Evolutionary conservation across 1,140 invertebrate species (phyloP).

Genomic region (Brachionus rubens): DNA sequence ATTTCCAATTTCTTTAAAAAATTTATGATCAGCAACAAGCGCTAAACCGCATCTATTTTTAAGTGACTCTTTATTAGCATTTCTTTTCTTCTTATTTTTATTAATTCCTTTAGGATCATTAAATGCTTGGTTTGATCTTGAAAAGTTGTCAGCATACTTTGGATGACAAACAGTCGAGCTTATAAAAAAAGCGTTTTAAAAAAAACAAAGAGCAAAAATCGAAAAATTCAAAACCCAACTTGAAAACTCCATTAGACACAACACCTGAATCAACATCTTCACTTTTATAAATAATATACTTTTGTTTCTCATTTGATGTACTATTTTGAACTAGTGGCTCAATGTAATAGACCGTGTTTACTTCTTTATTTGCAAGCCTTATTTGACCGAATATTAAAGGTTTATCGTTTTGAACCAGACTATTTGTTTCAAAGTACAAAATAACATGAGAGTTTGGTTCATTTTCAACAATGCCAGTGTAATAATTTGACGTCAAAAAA

Average conservation of each 20-base stretch:
- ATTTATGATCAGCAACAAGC: conserved; percentile 28
- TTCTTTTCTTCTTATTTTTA: neutral
- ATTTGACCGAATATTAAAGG: conserved; percentile 28
- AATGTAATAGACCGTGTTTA: conserved; percentile 5
- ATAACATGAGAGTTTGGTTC: conserved; percentile 1
- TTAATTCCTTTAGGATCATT: too few species aligned
- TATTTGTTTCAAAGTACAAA: neutral
- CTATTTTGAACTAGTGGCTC: neutral
- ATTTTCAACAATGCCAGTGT: conserved; percentile 18
- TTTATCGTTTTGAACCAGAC: neutral
- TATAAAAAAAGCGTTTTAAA: neutral
- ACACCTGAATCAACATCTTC: conserved; percentile 15
- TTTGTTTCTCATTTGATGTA: neutral
- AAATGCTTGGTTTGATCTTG: neutral
- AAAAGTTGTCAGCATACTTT: neutral
- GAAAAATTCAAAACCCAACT: neutral
- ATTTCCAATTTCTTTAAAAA: conserved; percentile 43
- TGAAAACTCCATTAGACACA: neutral
- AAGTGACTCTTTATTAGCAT: neutral
- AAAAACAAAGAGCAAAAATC: neutral
- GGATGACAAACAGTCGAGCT: conserved; percentile 13
- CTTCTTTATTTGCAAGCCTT: neutral
- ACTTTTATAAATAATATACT: conserved; percentile 4
- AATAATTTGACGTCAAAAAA: conserved; percentile 15
- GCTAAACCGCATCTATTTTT: conserved; percentile 35